These are phyloP conservation scores for Agrochola lota DNA, from an alignment of 2,888 invertebrate genomes.

Conservation along the genomic window DNA sequence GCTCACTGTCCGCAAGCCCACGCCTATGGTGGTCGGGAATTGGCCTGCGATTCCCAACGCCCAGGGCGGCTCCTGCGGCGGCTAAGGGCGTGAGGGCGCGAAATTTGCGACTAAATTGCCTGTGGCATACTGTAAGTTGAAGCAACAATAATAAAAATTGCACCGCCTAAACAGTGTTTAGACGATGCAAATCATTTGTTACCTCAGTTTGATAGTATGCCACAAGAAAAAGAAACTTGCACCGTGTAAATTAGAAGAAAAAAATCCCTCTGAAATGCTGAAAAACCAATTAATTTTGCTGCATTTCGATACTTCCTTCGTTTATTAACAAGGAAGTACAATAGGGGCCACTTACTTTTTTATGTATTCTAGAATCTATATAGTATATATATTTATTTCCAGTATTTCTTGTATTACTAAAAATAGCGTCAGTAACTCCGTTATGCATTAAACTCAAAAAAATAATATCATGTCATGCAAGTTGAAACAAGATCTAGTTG, in stretches of 20 bases:
- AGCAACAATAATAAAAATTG: too few relatives aligned
- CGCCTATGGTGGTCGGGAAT: too few relatives aligned
- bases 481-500: conserved; percentile 44
- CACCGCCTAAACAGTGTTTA: too few relatives aligned
- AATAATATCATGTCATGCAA: conserved; percentile 27
- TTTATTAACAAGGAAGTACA: not conserved
- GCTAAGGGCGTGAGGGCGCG: too few relatives aligned
- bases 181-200: not conserved
- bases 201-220: too few relatives aligned
- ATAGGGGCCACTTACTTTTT: not conserved
- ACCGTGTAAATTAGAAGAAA: not conserved
- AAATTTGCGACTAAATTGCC: not conserved
- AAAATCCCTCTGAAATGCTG: not conserved
- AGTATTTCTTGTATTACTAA: not conserved
- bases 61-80: too few relatives aligned
- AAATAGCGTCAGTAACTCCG: not conserved
- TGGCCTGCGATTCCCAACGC: too few relatives aligned
- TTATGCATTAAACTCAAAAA: conserved; percentile 11
- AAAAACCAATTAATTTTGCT: not conserved
- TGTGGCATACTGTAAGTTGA: not conserved
- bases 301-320: not conserved
- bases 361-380: not conserved
- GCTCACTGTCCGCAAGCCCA: too few relatives aligned
- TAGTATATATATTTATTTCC: not conserved
- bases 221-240: not conserved